Percentiles rank a stretch among this genome's conserved stretches.
Conservation (phyloP, 2,797 vertebrate species). For the Chelonia mydas region DNA sequence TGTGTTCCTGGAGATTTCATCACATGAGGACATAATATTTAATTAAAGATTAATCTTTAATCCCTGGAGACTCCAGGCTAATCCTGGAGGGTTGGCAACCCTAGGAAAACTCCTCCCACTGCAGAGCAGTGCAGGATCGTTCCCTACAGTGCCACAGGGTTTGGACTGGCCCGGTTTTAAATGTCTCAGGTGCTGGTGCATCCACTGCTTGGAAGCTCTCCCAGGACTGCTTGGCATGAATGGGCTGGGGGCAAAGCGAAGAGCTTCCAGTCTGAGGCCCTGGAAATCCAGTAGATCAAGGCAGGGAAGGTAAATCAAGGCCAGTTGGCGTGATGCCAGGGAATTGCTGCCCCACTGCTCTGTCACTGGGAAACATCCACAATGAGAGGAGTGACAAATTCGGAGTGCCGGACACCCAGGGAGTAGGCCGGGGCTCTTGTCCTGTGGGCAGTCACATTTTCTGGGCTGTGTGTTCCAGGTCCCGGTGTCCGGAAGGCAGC, state of each 20-base stretch:
- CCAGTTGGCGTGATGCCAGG: accelerated
- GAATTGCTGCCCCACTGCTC: background rate
- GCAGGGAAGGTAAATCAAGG: background rate
- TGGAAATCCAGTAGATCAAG: background rate
- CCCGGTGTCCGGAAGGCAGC: slow-evolving; percentile 79
- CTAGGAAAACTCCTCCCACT: background rate
- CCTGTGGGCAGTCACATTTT: slow-evolving; percentile 82
- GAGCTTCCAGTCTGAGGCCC: background rate
- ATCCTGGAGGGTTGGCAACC: too few species aligned
- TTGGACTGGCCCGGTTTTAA: background rate
- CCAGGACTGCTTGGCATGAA: background rate
- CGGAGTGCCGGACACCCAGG: slow-evolving; percentile 87
- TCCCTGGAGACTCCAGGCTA: too few species aligned
- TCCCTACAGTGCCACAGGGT: background rate
- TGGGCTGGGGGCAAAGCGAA: background rate
- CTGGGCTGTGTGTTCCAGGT: slow-evolving; percentile 86
- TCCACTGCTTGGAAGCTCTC: background rate
- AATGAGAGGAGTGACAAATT: slow-evolving; percentile 84
- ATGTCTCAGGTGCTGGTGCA: background rate
- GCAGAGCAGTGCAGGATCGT: background rate
- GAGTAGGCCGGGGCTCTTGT: slow-evolving; percentile 84
- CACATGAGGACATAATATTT: too few species aligned
- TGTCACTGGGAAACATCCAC: slow-evolving; percentile 39
- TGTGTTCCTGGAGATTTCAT: too few species aligned
- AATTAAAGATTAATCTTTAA: too few species aligned